A percentile compares a stretch with the other conserved stretches of the same genome.
These are phyloP conservation scores for Eristalinus sepulchralis DNA, from an alignment of 2,888 invertebrate genomes.

Conservation along the genomic window DNA sequence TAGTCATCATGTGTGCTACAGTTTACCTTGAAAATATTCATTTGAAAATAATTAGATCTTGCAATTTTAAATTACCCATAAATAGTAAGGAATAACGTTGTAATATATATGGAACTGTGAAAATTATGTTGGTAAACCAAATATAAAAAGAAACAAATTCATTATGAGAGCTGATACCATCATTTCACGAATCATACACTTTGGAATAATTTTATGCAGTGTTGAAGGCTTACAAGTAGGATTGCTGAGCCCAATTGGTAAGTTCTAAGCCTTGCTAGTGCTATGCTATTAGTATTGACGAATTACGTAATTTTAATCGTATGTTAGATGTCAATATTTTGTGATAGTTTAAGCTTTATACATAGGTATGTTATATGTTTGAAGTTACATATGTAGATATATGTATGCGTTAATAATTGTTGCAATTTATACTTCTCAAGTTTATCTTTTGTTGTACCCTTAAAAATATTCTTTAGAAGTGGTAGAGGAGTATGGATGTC, in stretches of 20 bases:
- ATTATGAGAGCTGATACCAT: constrained; percentile 45
- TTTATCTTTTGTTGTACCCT: not conserved
- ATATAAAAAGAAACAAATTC: constrained; percentile 17
- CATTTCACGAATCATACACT: constrained; percentile 28
- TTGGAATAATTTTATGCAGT: constrained; percentile 43
- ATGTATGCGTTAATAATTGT: no score
- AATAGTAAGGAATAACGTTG: not conserved
- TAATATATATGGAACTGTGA: not conserved
- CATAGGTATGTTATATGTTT: not conserved
- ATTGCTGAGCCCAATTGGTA: constrained; percentile 72
- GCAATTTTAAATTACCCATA: not conserved
- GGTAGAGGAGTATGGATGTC: constrained; percentile 84
- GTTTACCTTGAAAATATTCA: constrained; percentile 22
- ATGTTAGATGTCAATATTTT: constrained; percentile 43
- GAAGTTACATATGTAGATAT: no score
- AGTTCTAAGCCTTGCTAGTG: constrained; percentile 30
- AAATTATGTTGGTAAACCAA: not conserved
- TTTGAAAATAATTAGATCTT: not conserved
- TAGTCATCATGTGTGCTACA: constrained; percentile 36
- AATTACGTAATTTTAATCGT: constrained; percentile 44
- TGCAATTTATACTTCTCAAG: no score
- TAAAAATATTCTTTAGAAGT: constrained; percentile 82
- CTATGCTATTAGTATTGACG: constrained; percentile 21
- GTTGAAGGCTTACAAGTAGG: constrained; percentile 67
- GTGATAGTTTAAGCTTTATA: not conserved